A percentile compares a stretch with the other conserved stretches of the same genome.
phyloP scores from a whole-genome alignment of 1,140 invertebrate genomes.

The Hycleus cichorii region DNA sequence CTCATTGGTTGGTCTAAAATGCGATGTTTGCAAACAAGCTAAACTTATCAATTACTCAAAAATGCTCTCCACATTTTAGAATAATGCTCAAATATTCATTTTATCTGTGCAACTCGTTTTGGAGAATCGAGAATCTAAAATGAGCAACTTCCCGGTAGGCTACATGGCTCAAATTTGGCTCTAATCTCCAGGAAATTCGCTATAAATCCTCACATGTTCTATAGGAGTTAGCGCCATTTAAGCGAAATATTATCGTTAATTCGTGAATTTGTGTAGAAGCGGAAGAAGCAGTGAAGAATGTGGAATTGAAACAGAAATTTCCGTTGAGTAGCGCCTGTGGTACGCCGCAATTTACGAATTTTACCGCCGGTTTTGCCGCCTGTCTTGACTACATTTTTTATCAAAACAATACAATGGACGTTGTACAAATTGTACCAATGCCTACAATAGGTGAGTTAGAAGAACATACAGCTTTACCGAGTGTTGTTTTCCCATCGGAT shows the following conservation, averaged over 20 bases:
- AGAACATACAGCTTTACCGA: constrained; percentile 70
- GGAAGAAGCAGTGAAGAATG: constrained; percentile 53
- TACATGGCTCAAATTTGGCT: no score
- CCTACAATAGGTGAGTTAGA: constrained; percentile 72
- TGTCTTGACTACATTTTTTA: constrained; percentile 93
- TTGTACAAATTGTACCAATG: constrained; percentile 69
- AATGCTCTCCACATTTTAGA: no score
- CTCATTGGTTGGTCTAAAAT: no score
- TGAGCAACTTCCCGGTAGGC: no score
- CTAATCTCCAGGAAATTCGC: no score
- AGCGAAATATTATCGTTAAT: background rate
- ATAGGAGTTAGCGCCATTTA: no score
- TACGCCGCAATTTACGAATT: constrained; percentile 79
- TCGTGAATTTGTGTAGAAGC: constrained; percentile 44
- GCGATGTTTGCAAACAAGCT: no score
- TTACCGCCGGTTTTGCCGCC: constrained; percentile 70
- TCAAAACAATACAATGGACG: constrained; percentile 55
- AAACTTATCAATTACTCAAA: background rate
- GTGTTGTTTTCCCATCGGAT: constrained; percentile 84
- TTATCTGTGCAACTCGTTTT: no score
- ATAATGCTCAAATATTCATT: no score
- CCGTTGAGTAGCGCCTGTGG: constrained; percentile 66
- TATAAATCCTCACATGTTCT: no score
- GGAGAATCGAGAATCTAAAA: no score
- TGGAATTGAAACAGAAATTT: constrained; percentile 56